Base-by-base conservation (phyloP, 2,113 vertebrate genomes). In the Phaethornis superciliosus region DNA sequence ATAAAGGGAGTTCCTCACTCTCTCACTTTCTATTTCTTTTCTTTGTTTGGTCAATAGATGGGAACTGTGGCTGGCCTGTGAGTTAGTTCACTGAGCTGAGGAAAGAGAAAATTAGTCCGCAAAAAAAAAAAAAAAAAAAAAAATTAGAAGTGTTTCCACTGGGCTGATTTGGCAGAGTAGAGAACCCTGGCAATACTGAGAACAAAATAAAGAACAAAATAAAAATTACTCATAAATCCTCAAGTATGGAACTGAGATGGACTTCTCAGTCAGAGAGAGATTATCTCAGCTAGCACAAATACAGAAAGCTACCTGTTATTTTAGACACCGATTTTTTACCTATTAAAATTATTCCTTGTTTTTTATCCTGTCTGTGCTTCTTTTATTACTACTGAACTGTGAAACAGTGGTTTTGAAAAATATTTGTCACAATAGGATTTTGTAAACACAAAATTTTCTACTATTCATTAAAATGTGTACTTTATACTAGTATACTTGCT, bases 21-120 rank as follows among this genome's bases (percentile, higher is more conserved):
- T 70, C 13, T 33, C 4, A 15, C 5, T 75, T 81, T 55, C 12
- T 0, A 21, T 40, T 54, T 81, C 17, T 59, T 56, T 23, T 13
- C 13, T 92, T 81, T 47, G 7, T 92, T 81, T 47, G 7, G 4
- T 76, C 35, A 78, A 2, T 13, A 51, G 76, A 26, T 76, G 20
- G 44, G 10, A 40, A 28, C 5, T 8, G 17, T 49, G 24, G 12
- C 22, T 91, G 9, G 2, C 70, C 11, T 55, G 16, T 51, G 27
- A 18, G 2, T n/a, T 35, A 74, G 12, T 33, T 63, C 44, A 81
- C 24, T 54, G 15, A 70, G 18, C 33, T 55, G 14, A 78, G 8
- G 21, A 58, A 7, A 46, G 0, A 1, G 16, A 79, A 67, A 81
- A 37, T 1, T 1, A 63, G 12, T 7, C 11, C 8, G 51, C 3